These are phyloP conservation scores for Caracal caracal DNA, from an alignment of 2,113 vertebrate genomes.

Conservation along the genomic window DNA sequence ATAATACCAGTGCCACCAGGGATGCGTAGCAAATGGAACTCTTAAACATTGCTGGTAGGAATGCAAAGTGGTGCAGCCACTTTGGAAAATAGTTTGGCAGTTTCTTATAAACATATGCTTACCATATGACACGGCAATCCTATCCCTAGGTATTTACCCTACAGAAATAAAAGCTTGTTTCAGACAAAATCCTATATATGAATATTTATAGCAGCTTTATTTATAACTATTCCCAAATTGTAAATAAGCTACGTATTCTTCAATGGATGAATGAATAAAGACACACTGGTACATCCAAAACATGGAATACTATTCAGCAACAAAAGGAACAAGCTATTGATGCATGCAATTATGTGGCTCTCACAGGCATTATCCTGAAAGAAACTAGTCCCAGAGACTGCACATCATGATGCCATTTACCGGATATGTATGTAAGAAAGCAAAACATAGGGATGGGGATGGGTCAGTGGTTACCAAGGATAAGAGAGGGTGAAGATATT, in stretches of 20 bases:
- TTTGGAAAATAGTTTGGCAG: not conserved
- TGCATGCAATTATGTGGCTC: not conserved
- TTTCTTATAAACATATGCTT: not conserved
- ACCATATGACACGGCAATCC: not conserved
- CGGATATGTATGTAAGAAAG: not conserved
- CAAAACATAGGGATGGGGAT: not conserved
- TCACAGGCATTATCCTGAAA: not conserved
- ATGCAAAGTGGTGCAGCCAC: not conserved
- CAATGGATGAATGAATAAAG: not conserved
- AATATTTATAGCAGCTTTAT: not conserved
- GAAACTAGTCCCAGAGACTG: not conserved
- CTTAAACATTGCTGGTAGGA: not conserved
- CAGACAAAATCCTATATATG: not conserved
- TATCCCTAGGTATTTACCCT: not conserved
- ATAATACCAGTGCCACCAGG: not conserved
- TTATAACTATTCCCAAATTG: not conserved
- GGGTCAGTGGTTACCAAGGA: not conserved
- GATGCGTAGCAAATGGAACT: not conserved
- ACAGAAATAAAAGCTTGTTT: not conserved
- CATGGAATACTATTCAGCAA: not conserved
- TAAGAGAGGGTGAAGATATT: not conserved
- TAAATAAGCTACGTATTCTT: not conserved
- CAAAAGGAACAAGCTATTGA: not conserved
- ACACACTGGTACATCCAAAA: not conserved
- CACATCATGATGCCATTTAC: not conserved